Base-by-base conservation (phyloP, 2,797 vertebrate genomes). In the Ambastaia sidthimunki region DNA sequence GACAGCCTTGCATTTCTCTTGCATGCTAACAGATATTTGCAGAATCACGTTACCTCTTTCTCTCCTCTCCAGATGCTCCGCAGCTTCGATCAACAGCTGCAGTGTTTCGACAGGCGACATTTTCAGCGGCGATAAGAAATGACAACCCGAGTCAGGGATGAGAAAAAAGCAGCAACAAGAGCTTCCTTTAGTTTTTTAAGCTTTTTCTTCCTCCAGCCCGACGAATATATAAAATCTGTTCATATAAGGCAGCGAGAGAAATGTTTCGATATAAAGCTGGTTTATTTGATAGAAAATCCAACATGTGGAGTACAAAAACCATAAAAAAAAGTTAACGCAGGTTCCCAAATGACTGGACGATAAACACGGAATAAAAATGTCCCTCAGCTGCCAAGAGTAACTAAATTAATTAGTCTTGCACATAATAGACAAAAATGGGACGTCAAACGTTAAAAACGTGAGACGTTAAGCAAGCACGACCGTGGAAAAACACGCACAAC, bases 31-130 rank as follows among this genome's bases (percentile, higher is more conserved):
- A 25, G 31, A 41, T n/a, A 1, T 74, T 81, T 79, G 76, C 6
- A 87, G 86, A 37, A 25, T 16, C 83, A 89, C 83, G 88, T 91
- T 93, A 98, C 97, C 97, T 96, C 97, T 93, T 92, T 98, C 96
- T 88, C 96, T 93, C 78, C 97, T 95, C 85, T 98, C 96, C 87
- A 98, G 94, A 91, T 94, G 97, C 85, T 97, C 96, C 4, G 97
- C 97, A 87, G 97, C 97, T 93, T 98, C 96, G 92, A 98, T 95
- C 92, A 98, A 93, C 96, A 97, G 94, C 95, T 97, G 96, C 93
- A 96, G 94, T 94, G 94, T 93, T 89, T 89, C 93, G 87, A 95
- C 89, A 86, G 94, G 90, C 92, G 95, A 94, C 96, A 97, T 97
- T 92, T 95, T 96, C 90, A 92, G 94, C 93, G 90, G 87, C 72